Percentiles rank a stretch among this genome's conserved stretches.
Evolutionary conservation across 2,888 invertebrate genomes (phyloP).

Genomic region (Platycheirus rosarum): DNA sequence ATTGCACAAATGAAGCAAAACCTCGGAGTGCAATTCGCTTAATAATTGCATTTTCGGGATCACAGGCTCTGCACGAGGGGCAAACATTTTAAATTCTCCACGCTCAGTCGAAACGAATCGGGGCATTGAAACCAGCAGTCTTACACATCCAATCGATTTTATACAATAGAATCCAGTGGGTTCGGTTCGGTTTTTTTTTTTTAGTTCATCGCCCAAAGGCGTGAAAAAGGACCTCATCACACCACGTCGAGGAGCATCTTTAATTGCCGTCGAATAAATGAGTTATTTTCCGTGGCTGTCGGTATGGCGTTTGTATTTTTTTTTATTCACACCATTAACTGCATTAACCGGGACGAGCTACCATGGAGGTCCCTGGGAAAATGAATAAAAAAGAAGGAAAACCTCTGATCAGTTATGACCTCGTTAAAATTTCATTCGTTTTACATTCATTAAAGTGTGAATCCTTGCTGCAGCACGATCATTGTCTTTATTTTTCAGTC

Average conservation of each 20-base stretch:
- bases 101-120: conserved; percentile 65
- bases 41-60: conserved; percentile 37
- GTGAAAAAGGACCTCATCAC: conserved; percentile 72
- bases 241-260: conserved; percentile 30
- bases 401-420: conserved; percentile 68
- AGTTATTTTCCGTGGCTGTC: conserved; percentile 62
- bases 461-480: conserved; percentile 7
- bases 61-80: not conserved
- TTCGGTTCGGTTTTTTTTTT: conserved; percentile 6
- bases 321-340: conserved; percentile 56
- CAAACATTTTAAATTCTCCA: conserved; percentile 57
- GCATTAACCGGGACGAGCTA: conserved; percentile 37
- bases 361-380: conserved; percentile 53
- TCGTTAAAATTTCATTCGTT: conserved; percentile 73
- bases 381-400: conserved; percentile 4
- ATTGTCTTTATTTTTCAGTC: conserved; percentile 25
- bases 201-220: conserved; percentile 48
- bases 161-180: conserved; percentile 12
- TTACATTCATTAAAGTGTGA: conserved; percentile 60
- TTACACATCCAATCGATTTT: conserved; percentile 33
- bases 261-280: conserved; percentile 72
- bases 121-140: conserved; percentile 37
- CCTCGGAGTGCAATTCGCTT: conserved; percentile 17
- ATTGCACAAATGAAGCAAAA: not conserved
- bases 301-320: conserved; percentile 34